Evolutionary conservation across 30 jellyfish, hydroid and myxozoan genomes (phyloP), one percentile per base, ranked within the genome.

Genomic region (Aurelia sp.): DNA sequence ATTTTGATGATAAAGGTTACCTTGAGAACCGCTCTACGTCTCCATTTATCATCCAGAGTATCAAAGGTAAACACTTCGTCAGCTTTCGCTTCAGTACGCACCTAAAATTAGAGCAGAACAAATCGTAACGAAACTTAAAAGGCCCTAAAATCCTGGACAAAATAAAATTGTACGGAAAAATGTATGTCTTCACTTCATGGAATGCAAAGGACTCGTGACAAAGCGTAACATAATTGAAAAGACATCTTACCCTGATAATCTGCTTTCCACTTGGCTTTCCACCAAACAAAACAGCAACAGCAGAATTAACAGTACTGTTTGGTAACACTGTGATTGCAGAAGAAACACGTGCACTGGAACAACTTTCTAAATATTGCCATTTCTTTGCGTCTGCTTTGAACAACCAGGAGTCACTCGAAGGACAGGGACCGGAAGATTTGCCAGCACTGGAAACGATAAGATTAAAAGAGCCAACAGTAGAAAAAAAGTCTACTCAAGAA

Each of bases 361-460:
- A 80, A 52, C 71, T 67, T 13, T 64, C 55, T 57, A 71, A 19
- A n/a, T 52, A 50, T 9, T 19, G 58, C 97, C 97, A 89, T 17
- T 63, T 55, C 60, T 65, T 69, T 13, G 67, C 40, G 31, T 40
- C 66, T 17, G 52, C 72, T 38, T 82, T 73, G 31, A 78, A 72
- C 22, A 80, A 17, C 97, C 97, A 89, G 8, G 90, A n/a, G 60
- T 89, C 97, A 63, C 87, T 30, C 12, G 92, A 74, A 13, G 97
- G 97, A 53, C 97, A 89, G 2, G 97, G 91, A 31, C 97, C 97
- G 3, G 91, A 92, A 8, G 97, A 74, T 5, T 55, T 67, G 13
- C 76, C 89, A 22, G 88, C 97, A 65, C 97, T 89, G 44, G 33
- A 60, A 33, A 10, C 0, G 15, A 69, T 4, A 66, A 24, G 9